phyloP scores from a whole-genome alignment of 2,888 invertebrate species.

The Neoitamus cyanurus region DNA sequence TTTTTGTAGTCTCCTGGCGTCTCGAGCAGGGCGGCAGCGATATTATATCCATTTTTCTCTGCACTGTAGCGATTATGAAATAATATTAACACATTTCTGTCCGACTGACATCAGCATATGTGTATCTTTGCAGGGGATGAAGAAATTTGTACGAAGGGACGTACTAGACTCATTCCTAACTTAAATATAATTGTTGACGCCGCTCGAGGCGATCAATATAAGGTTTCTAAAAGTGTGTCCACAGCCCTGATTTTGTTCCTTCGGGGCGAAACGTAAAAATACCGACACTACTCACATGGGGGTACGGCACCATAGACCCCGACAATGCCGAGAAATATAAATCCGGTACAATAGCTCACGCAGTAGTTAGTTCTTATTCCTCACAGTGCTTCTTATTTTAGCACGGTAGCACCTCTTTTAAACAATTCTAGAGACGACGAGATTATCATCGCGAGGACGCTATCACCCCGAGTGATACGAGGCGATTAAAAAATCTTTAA shows the following conservation, averaged over 20 bases:
- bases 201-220: constrained; percentile 13
- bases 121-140: not conserved
- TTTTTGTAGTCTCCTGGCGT: constrained; percentile 51
- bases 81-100: constrained; percentile 23
- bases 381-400: constrained; percentile 21
- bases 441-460: not conserved
- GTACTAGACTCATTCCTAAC: not conserved
- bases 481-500: not conserved
- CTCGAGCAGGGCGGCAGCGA: constrained; percentile 54
- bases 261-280: constrained; percentile 10
- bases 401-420: not conserved
- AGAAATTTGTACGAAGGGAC: not conserved
- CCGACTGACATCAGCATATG: not conserved
- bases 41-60: constrained; percentile 54
- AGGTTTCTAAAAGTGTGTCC: not conserved
- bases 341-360: not conserved
- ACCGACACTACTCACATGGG: not conserved
- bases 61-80: not conserved
- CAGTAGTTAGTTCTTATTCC: not conserved
- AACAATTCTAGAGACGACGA: not conserved
- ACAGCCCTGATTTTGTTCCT: not conserved
- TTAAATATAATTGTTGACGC: constrained; percentile 21
- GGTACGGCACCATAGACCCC: not conserved
- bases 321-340: not conserved
- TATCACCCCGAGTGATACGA: constrained; percentile 16